Evolutionary conservation across 2,888 invertebrate genomes (phyloP), one percentile per base, ranked within the genome.

Genomic region (Scaptomyza caliginosa): DNA sequence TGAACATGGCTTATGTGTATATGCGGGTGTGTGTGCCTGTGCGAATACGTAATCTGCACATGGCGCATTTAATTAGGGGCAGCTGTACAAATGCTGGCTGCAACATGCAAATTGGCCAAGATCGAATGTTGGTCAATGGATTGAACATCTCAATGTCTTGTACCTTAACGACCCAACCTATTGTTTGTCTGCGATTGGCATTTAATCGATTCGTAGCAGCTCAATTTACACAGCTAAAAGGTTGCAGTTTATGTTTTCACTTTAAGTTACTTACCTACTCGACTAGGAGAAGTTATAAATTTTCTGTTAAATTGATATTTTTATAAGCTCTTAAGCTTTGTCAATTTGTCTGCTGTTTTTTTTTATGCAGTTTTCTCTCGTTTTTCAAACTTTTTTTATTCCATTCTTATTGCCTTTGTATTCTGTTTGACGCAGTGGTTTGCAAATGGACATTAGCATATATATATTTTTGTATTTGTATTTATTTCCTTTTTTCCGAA

Each of bases 261-360:
- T 38, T 59, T 19, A 11, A 45, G 19, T 16, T 10, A 45, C 46
- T 39, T 39, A 8, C 8, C 26, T 30, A 7, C 16, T 23, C 13
- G 16, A 48, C 30, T 60, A 19, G 3, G 16, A 21, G 26, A 45
- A 46, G 45, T 32, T 60, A 5, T 24, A 32, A 30, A 30, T 30
- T 46, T 36, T n/a, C 16, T 34, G 7, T 34, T 45, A 45, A 59
- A 59, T 39, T 59, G 38, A 60, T 60, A 48, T 59, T 60, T 24
- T 58, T 32, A 38, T 60, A 60, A 60, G 30, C 60, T 59, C 24
- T 30, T 13, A 59, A 24, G 59, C 62, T 60, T 39, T 59, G 46
- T 59, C 39, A 59, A 60, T 19, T 46, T 24, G 6, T 23, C 38
- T 28, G 38, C 13, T 10, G 30, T 39, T 28, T 46, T 59, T 30